Base-by-base conservation (phyloP, 1,140 invertebrate genomes). In the Brachionus rotundiformis region DNA sequence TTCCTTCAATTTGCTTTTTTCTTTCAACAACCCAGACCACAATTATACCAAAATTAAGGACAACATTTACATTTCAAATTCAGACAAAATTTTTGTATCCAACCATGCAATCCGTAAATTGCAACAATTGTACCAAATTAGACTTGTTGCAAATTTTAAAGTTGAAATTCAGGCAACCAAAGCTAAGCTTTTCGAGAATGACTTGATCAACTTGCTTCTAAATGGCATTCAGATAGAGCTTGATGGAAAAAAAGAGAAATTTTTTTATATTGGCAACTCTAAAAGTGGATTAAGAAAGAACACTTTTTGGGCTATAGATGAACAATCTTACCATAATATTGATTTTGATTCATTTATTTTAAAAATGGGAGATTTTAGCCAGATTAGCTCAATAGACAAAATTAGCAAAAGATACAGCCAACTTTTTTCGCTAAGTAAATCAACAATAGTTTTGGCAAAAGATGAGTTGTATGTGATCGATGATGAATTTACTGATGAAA, bases 321-420 rank as follows among this genome's bases (percentile, higher is more conserved):
- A 73, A 19, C 1, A 19, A 23, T 41, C 68, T 13, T 73, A 41
- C 4, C 4, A 73, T 7, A 19, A 10, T 2, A 23, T 73, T 41
- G 16, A 73, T 29, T 73, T 73, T 25, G 33, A 73, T 1, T n/a
- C 4, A 11, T 73, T 73, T 41, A 10, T 41, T 13, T 41, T 19
- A 25, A 73, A 31, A 19, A 73, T 73, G 39, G 68, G 33, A 41
- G 25, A 73, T 13, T 73, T 73, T 13, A 73, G 8, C 8, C 16
- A 73, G 23, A 41, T 73, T 73, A 13, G 5, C 3, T 73, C 68
- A 47, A 73, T 73, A 19, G 68, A 23, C 19, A 73, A 73, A 44
- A 13, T 73, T 1, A 44, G 33, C 13, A 73, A 73, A 73, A 16
- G 68, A 41, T 73, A 16, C 8, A 27, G 68, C n/a, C 39, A 41